Conservation (phyloP, 2,888 invertebrate species). For the Omphaloscelis lunosa region DNA sequence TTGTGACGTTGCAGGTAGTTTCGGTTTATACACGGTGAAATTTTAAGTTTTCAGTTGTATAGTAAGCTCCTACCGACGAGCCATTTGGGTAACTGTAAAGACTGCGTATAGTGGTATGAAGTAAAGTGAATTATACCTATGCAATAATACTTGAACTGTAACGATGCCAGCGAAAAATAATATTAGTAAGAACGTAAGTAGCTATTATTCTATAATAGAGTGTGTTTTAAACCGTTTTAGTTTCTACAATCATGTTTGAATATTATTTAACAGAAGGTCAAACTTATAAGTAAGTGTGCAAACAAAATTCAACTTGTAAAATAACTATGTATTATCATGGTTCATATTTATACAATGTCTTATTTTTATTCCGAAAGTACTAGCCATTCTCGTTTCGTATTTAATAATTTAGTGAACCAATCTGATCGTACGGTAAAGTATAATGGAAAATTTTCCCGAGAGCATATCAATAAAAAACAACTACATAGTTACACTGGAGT, state of each 20-base stretch:
- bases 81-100: background rate
- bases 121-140: too few species aligned
- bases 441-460: conserved; percentile 18
- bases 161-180: background rate
- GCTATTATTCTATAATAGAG: too few species aligned
- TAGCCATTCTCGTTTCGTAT: background rate
- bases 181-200: background rate
- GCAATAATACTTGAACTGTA: background rate
- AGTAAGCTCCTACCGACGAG: too few species aligned
- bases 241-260: background rate
- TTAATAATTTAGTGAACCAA: conserved; percentile 37
- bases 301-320: too few species aligned
- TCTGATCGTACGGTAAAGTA: conserved; percentile 8
- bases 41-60: background rate
- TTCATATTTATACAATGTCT: background rate
- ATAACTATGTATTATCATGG: background rate
- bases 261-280: background rate
- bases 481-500: conserved; percentile 11
- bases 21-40: background rate
- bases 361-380: background rate
- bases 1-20: background rate
- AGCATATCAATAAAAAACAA: conserved; percentile 48
- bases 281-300: background rate
- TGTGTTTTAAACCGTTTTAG: background rate
- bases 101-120: background rate